Evolutionary conservation across 2,113 vertebrate genomes (phyloP).

Genomic region (Oreochromis spilurus): DNA sequence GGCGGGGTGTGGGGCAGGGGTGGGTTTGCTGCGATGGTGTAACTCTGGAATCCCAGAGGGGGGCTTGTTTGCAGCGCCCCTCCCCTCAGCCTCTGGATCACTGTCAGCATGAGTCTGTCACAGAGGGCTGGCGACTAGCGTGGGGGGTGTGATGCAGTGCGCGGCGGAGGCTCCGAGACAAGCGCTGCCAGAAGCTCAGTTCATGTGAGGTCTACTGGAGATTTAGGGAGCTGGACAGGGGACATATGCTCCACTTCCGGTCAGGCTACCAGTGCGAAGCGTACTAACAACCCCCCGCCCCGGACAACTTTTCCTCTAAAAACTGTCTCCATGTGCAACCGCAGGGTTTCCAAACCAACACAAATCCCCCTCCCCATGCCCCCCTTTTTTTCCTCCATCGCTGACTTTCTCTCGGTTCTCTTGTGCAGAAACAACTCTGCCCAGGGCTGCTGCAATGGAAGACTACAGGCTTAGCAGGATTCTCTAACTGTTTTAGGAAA

Average conservation of each 20-base stretch:
- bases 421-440: slow-evolving; percentile 22
- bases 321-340: slow-evolving; percentile 16
- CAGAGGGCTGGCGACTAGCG: not conserved
- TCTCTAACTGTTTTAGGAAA: slow-evolving; percentile 13
- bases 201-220: slow-evolving; percentile 59
- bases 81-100: slow-evolving; percentile 29
- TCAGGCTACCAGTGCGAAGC: slow-evolving; percentile 8
- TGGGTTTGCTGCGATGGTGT: slow-evolving; percentile 3
- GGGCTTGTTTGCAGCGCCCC: slow-evolving; percentile 19
- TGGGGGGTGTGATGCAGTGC: not conserved
- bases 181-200: slow-evolving; percentile 42
- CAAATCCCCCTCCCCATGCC: not conserved
- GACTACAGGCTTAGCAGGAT: slow-evolving; percentile 1
- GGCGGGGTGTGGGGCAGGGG: not conserved
- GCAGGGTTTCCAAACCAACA: slow-evolving; percentile 35
- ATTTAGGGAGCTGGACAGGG: slow-evolving; percentile 39
- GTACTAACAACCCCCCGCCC: slow-evolving; percentile 8
- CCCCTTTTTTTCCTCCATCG: not conserved
- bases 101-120: slow-evolving; percentile 47
- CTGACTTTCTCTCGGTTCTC: not conserved
- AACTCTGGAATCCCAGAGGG: slow-evolving; percentile 7
- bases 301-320: slow-evolving; percentile 10
- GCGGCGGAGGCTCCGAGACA: not conserved
- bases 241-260: slow-evolving; percentile 58
- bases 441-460: not conserved